Percentiles rank a stretch among this genome's conserved stretches.
phyloP scores from a whole-genome alignment of 2,113 vertebrate genomes.

The Formicarius rufipectus region DNA sequence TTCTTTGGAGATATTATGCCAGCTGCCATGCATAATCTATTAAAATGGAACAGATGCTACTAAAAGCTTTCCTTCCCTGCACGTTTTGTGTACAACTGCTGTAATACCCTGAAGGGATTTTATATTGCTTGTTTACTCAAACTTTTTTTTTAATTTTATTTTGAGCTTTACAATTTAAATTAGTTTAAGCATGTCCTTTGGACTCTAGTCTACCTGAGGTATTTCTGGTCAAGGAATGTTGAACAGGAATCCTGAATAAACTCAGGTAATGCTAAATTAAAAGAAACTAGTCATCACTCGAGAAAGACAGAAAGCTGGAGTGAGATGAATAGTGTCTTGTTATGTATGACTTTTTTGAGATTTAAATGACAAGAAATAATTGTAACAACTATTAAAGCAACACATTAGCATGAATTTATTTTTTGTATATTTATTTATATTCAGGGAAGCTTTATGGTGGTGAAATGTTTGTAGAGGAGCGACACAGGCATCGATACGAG shows the following conservation, averaged over 20 bases:
- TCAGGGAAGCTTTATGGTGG: constrained; percentile 78
- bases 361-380: neutral
- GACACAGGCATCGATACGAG: constrained; percentile 82
- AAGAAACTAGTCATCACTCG: neutral
- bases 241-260: neutral
- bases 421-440: constrained; percentile 39
- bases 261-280: neutral
- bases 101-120: neutral
- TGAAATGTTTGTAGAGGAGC: constrained; percentile 75
- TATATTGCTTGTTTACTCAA: neutral
- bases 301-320: neutral
- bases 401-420: neutral
- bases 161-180: neutral
- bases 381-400: neutral
- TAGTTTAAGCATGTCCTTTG: neutral
- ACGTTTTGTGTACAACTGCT: neutral
- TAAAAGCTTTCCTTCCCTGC: neutral
- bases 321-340: neutral
- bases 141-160: neutral
- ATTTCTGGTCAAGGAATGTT: neutral
- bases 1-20: neutral
- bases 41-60: neutral
- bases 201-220: neutral
- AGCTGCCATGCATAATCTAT: neutral
- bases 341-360: neutral